A percentile compares a stretch with the other conserved stretches of the same genome.
phyloP scores from a whole-genome alignment of 2,888 invertebrate genomes.

The Oscheius sp. region DNA sequence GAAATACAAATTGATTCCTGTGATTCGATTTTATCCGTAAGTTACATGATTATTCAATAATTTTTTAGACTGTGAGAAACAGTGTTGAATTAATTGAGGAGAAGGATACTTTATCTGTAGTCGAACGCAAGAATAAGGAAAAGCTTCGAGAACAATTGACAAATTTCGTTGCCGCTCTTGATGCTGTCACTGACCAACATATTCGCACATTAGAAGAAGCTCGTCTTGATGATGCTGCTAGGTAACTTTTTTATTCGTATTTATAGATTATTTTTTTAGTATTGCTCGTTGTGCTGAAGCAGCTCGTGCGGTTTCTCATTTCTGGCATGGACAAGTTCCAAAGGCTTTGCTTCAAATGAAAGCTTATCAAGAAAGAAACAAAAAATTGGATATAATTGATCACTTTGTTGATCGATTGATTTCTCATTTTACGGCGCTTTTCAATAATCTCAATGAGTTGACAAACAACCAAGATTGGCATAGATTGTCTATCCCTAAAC shows the following conservation, averaged over 20 bases:
- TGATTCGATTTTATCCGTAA: constrained; percentile 77
- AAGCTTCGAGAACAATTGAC: constrained; percentile 38
- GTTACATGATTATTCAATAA: constrained; percentile 11
- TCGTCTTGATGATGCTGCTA: constrained; percentile 64
- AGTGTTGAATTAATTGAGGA: constrained; percentile 90
- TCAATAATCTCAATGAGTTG: constrained; percentile 80
- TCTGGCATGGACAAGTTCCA: constrained; percentile 50
- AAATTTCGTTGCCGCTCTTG: constrained; percentile 55
- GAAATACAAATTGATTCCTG: constrained; percentile 82
- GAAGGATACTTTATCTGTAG: constrained; percentile 85
- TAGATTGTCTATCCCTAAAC: constrained; percentile 79
- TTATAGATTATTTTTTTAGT: constrained; percentile 38
- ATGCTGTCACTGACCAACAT: constrained; percentile 60
- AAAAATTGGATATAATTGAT: constrained; percentile 79
- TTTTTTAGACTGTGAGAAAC: constrained; percentile 82
- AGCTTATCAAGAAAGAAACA: constrained; percentile 53
- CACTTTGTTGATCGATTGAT: constrained; percentile 85
- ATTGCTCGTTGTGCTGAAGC: constrained; percentile 65
- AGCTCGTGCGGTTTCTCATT: constrained; percentile 58
- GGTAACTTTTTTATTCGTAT: constrained; percentile 32
- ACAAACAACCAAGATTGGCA: constrained; percentile 60
- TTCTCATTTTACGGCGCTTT: constrained; percentile 90
- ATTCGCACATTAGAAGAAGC: constrained; percentile 58
- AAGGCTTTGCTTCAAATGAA: constrained; percentile 54
- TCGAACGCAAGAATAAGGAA: constrained; percentile 85